These are phyloP conservation scores for Periophthalmus modestus DNA, from an alignment of 2,113 vertebrate species.

Conservation along the genomic window DNA sequence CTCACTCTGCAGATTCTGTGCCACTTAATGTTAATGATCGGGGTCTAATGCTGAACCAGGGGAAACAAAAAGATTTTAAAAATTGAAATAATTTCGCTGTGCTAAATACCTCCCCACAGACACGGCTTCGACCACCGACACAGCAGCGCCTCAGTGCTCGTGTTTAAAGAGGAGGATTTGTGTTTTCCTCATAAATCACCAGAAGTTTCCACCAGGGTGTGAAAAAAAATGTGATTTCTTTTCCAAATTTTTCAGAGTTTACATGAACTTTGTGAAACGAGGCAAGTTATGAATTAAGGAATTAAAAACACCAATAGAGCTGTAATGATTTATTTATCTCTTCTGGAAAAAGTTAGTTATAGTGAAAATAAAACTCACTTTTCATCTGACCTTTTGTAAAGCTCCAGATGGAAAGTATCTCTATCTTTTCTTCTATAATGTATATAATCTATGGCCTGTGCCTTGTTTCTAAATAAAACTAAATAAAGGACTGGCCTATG, in stretches of 20 bases:
- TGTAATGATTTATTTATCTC: no score
- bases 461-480: no score
- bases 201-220: not conserved
- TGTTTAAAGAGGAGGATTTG: slow-evolving; percentile 1
- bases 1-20: not conserved
- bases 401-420: no score
- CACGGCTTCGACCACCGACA: not conserved
- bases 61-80: not conserved
- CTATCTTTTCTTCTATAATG: no score
- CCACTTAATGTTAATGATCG: not conserved
- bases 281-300: not conserved
- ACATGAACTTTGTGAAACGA: not conserved
- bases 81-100: not conserved
- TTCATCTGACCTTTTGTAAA: no score
- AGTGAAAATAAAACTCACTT: no score
- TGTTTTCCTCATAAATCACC: not conserved
- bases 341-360: no score
- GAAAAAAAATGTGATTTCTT: not conserved
- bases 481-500: no score
- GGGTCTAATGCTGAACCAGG: not conserved
- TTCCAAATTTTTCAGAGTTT: not conserved
- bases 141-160: not conserved
- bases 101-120: not conserved
- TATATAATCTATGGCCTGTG: no score
- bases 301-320: not conserved